A percentile compares a stretch with the other conserved stretches of the same genome.
These are phyloP conservation scores for Bombus consobrinus DNA, from an alignment of 1,140 invertebrate genomes.

Conservation along the genomic window DNA sequence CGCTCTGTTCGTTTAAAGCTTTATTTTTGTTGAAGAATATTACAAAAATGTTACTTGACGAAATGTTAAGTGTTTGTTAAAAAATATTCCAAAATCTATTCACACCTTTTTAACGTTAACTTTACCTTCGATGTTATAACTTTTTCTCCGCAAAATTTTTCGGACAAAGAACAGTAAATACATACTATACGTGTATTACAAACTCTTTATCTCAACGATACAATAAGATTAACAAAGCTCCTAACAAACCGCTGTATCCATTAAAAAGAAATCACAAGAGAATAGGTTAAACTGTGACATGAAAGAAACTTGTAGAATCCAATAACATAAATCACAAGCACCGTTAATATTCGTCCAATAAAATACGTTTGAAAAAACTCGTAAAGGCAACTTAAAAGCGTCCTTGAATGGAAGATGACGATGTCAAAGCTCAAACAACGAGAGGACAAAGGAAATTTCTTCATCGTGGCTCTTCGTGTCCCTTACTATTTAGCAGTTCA, in stretches of 20 bases:
- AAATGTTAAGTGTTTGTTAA: not conserved
- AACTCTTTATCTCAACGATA: no score
- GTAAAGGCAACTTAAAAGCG: not conserved
- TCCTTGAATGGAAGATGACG: not conserved
- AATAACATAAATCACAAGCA: not conserved
- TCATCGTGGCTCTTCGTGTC: not conserved
- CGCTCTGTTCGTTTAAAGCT: not conserved
- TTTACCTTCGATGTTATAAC: no score
- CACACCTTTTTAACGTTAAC: no score
- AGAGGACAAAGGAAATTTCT: slow-evolving; percentile 1
- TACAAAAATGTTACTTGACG: no score
- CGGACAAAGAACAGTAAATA: no score
- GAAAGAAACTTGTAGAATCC: not conserved
- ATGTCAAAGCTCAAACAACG: not conserved
- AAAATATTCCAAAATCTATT: no score
- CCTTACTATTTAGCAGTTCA: slow-evolving; percentile 13
- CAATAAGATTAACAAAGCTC: no score
- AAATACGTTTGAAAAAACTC: not conserved
- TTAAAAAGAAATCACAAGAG: not conserved
- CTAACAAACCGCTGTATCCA: not conserved
- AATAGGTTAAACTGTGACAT: not conserved
- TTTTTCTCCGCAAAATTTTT: no score
- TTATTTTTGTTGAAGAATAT: no score
- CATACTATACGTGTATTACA: no score
- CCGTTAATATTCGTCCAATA: not conserved